phyloP scores from a whole-genome alignment of 2,888 invertebrate genomes.

The Smittia sp. region DNA sequence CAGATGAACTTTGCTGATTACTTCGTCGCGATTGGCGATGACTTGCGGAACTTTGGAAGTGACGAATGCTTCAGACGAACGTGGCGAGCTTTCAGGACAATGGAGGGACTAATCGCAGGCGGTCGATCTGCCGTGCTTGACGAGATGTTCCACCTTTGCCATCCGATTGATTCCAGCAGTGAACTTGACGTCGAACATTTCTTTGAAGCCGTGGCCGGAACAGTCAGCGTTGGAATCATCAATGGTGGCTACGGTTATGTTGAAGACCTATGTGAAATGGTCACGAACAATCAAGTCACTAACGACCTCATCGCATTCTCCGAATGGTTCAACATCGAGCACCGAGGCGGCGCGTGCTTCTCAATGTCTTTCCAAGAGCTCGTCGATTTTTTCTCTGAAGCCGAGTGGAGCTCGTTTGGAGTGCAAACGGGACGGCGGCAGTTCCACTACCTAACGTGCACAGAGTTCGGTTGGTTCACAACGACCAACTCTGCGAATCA shows the following conservation, averaged over 20 bases:
- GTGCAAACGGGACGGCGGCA: constrained; percentile 49
- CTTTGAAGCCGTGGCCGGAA: neutral
- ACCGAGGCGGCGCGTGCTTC: neutral
- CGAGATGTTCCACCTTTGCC: constrained; percentile 3
- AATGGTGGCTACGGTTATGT: neutral
- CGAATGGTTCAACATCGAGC: neutral
- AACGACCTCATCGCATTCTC: constrained; percentile 6
- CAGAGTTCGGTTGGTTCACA: constrained; percentile 65
- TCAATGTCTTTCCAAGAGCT: neutral
- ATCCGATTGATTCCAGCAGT: neutral
- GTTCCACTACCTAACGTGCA: constrained; percentile 65
- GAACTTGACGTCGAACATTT: neutral
- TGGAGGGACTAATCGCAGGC: neutral
- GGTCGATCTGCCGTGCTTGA: neutral
- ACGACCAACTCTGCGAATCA: constrained; percentile 55
- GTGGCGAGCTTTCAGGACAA: constrained; percentile 3
- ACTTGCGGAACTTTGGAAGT: neutral
- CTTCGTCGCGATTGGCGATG: neutral
- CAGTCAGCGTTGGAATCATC: neutral
- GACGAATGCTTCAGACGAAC: neutral
- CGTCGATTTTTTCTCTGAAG: neutral
- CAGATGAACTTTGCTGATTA: neutral
- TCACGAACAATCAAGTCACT: neutral
- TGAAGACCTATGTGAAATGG: neutral
- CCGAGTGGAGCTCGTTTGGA: neutral